phyloP scores from a whole-genome alignment of 2,888 invertebrate species.

The Nephrotoma guestfalica region DNA sequence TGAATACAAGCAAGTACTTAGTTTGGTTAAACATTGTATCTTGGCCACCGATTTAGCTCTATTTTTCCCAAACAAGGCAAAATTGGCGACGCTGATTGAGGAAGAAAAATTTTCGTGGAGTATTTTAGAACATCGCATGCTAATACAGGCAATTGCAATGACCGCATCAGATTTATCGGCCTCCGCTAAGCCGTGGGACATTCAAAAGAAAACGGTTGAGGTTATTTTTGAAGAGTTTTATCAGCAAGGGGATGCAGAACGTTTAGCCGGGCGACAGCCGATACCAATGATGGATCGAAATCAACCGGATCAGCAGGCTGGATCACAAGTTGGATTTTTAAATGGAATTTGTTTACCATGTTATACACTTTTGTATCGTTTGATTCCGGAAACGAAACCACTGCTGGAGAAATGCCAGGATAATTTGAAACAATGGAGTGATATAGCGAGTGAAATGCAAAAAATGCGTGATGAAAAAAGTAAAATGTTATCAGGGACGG shows the following conservation, averaged over 20 bases:
- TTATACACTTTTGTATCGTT: slow-evolving; percentile 48
- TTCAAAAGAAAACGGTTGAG: slow-evolving; percentile 64
- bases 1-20: slow-evolving; percentile 63
- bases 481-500: background rate
- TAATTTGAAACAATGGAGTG: slow-evolving; percentile 46
- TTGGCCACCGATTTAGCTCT: slow-evolving; percentile 70
- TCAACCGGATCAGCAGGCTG: slow-evolving; percentile 57
- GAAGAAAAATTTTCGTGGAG: slow-evolving; percentile 48
- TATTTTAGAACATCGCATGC: slow-evolving; percentile 46
- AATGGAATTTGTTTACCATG: slow-evolving; percentile 70
- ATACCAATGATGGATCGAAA: slow-evolving; percentile 71
- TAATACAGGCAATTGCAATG: slow-evolving; percentile 66
- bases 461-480: slow-evolving; percentile 14
- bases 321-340: slow-evolving; percentile 66
- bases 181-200: slow-evolving; percentile 70
- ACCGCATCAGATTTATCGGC: slow-evolving; percentile 73
- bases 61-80: slow-evolving; percentile 62
- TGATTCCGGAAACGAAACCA: slow-evolving; percentile 56
- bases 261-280: slow-evolving; percentile 48
- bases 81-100: slow-evolving; percentile 38
- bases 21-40: slow-evolving; percentile 66
- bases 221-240: slow-evolving; percentile 75
- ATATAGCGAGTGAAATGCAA: slow-evolving; percentile 24
- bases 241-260: slow-evolving; percentile 61
- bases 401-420: slow-evolving; percentile 50